Conservation (phyloP, 2,113 vertebrate genomes). For the Microtus pennsylvanicus region DNA sequence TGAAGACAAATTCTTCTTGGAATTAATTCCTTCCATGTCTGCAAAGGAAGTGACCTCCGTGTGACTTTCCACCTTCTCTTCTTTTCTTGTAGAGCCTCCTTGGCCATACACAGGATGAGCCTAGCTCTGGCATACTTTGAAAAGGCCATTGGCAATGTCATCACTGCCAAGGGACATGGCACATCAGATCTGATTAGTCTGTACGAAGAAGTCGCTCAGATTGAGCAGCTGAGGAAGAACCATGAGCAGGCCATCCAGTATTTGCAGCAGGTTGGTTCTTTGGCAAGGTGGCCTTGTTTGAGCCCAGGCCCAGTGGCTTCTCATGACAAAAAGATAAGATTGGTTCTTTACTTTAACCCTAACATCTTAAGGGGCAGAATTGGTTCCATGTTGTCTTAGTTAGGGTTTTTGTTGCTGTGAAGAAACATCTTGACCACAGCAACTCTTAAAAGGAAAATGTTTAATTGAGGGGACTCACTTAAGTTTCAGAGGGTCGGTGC, state of each 20-base stretch:
- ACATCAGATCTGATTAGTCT: conserved; percentile 74
- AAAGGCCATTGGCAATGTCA: conserved; percentile 64
- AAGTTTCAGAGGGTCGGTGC: neutral
- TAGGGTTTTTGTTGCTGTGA: neutral
- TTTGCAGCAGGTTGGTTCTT: conserved; percentile 75
- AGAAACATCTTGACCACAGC: neutral
- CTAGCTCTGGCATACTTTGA: conserved; percentile 78
- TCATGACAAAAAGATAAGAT: neutral
- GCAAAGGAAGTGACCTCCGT: neutral
- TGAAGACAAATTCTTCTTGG: conserved; percentile 22
- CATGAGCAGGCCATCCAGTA: conserved; percentile 73
- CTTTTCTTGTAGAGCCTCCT: conserved; percentile 69
- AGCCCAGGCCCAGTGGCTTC: neutral
- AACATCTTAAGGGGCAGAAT: neutral
- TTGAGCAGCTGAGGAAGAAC: conserved; percentile 73
- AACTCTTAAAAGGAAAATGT: neutral
- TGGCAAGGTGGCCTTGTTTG: neutral
- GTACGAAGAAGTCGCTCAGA: conserved; percentile 76
- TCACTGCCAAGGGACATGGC: conserved; percentile 63
- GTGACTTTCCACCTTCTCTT: neutral
- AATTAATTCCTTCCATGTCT: conserved; percentile 32
- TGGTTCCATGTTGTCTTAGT: neutral
- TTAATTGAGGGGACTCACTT: neutral
- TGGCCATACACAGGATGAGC: conserved; percentile 73
- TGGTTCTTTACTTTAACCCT: neutral